These are phyloP conservation scores for Leptinotarsa defecta DNA, from an alignment of 1,140 invertebrate species.

Conservation along the genomic window DNA sequence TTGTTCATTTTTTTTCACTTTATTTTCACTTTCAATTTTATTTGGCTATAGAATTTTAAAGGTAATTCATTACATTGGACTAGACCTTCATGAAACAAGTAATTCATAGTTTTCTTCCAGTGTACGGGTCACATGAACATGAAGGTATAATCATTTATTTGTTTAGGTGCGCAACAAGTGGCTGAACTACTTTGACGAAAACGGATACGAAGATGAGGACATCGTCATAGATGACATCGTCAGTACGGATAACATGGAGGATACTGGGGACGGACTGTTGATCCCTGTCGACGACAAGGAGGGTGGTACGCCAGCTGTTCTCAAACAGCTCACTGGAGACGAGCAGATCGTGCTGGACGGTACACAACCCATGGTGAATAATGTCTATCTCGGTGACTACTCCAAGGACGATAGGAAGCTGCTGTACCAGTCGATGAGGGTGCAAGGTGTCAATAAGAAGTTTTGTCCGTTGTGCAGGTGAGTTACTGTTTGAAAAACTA, in stretches of 20 bases:
- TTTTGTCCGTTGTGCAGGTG: slow-evolving; percentile 52
- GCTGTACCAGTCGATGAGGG: slow-evolving; percentile 47
- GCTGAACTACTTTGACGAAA: slow-evolving; percentile 47
- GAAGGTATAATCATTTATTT: no score
- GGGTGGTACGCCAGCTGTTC: slow-evolving; percentile 14
- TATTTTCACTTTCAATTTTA: no score
- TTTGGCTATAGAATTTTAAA: no score
- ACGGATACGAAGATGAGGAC: slow-evolving; percentile 34
- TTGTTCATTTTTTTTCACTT: no score
- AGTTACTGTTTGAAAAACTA: neutral
- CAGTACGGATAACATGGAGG: slow-evolving; percentile 29
- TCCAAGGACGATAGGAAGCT: slow-evolving; percentile 48
- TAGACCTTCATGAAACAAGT: no score
- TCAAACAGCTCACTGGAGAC: slow-evolving; percentile 34
- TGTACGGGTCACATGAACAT: no score
- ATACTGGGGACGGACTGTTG: slow-evolving; percentile 40
- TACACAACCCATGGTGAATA: slow-evolving; percentile 45
- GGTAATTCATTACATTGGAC: no score
- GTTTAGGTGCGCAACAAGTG: slow-evolving; percentile 47
- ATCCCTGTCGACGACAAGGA: slow-evolving; percentile 38
- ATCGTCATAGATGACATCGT: slow-evolving; percentile 30
- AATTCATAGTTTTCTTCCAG: no score
- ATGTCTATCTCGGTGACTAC: slow-evolving; percentile 46
- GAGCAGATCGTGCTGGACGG: slow-evolving; percentile 37
- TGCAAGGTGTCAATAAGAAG: slow-evolving; percentile 51